A percentile compares a stretch with the other conserved stretches of the same genome.
These are phyloP conservation scores for Linyphia triangularis DNA, from an alignment of 2,888 invertebrate genomes.

Conservation along the genomic window DNA sequence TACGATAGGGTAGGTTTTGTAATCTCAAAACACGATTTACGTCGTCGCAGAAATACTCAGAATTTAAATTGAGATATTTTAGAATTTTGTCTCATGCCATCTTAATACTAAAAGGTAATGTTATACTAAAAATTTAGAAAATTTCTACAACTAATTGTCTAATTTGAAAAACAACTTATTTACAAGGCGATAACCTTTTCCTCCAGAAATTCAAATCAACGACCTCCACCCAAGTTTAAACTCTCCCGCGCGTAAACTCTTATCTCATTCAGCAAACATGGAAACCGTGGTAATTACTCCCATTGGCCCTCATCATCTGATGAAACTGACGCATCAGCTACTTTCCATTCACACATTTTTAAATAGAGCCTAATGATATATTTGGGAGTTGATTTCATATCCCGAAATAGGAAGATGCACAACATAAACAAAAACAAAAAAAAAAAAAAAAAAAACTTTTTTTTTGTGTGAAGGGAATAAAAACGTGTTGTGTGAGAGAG, in stretches of 20 bases:
- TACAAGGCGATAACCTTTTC: too few species aligned
- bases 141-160: too few species aligned
- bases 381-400: not conserved
- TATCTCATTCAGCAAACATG: not conserved
- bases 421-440: too few species aligned
- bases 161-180: too few species aligned
- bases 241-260: not conserved
- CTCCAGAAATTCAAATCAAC: too few species aligned
- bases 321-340: not conserved
- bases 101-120: too few species aligned
- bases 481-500: not conserved
- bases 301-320: not conserved
- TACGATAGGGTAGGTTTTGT: too few species aligned
- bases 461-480: not conserved
- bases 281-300: not conserved
- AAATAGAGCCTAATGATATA: not conserved
- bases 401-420: not conserved
- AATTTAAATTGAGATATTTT: too few species aligned
- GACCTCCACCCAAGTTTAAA: not conserved
- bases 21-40: too few species aligned
- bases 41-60: too few species aligned
- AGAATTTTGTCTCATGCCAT: too few species aligned
- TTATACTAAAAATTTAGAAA: too few species aligned
- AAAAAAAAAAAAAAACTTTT: not conserved
- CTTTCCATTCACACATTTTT: not conserved